phyloP scores from a whole-genome alignment of 2,797 vertebrate species.

The Numenius phaeopus region DNA sequence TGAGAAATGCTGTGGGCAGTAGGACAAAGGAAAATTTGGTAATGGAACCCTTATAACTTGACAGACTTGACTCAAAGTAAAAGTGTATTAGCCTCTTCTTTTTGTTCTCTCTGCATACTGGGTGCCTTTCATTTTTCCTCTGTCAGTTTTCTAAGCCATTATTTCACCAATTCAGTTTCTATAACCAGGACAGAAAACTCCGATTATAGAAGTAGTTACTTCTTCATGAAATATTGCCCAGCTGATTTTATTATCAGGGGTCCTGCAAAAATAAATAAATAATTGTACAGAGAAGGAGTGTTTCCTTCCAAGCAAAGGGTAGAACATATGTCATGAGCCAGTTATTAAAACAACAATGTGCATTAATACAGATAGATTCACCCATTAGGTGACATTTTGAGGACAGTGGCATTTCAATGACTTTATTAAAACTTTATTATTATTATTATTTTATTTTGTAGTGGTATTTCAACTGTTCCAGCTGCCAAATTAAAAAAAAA shows the following conservation, averaged over 20 bases:
- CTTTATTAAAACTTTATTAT: neutral
- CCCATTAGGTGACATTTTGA: neutral
- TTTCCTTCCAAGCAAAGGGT: neutral
- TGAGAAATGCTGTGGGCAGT: neutral
- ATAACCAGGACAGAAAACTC: neutral
- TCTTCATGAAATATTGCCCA: neutral
- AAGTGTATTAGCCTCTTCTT: neutral
- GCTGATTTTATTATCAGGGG: neutral
- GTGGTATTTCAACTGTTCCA: neutral
- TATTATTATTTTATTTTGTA: neutral
- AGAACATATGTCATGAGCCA: neutral
- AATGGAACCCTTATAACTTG: neutral
- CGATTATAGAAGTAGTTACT: neutral
- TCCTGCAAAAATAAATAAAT: neutral
- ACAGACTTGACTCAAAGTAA: neutral
- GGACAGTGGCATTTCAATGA: neutral
- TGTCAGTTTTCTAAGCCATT: neutral
- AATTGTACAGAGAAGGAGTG: neutral
- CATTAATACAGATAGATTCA: neutral
- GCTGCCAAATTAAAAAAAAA: neutral
- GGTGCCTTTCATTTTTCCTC: neutral
- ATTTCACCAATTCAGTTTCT: neutral
- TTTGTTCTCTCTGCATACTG: neutral
- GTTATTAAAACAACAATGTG: neutral
- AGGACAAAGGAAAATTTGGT: neutral